Evolutionary conservation across 2,113 vertebrate genomes (phyloP), one percentile per base, ranked within the genome.

Genomic region (Istiophorus platypterus): DNA sequence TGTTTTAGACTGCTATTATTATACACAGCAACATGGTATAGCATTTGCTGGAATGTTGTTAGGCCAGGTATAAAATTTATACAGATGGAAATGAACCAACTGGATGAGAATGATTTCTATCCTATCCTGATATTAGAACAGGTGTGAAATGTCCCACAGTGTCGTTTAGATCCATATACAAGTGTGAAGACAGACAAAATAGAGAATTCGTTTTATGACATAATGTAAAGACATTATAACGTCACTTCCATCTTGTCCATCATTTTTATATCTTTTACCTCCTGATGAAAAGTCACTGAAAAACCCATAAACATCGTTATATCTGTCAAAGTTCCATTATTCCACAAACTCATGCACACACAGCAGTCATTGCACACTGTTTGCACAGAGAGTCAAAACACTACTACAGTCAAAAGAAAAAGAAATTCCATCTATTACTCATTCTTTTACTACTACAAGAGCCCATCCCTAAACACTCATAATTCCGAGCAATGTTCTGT

Each of bases 391-490:
- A 13, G 1, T 39, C 9, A 71, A 68, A 76, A 42, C 58, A 68
- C 45, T 29, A 54, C 42, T 66, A 18, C 24, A 29, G 47, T 34
- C 39, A 47, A 22, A 65, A 11, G 29, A 51, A 75, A 74, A 71
- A 63, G 58, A 56, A 77, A 78, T 64, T 78, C 69, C 6, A 54
- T 8, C 76, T 10, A 37, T 34, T 67, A 65, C 58, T 80, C 59
- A 69, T 67, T 17, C 29, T 66, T 62, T 37, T 59, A 9, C 59
- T 13, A 76, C n/a, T 24, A 6, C 18, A n/a, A 13, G 9, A 64
- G 49, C 54, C 71, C 31, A 54, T 27, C 20, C 24, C 39, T 64
- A 11, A 47, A 45, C 26, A 22, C 68, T 26, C 17, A n/a, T 27
- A 13, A 45, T 29, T 59, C 65, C 26, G 10, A 39, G 20, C 42